phyloP scores from a whole-genome alignment of 2,113 vertebrate species.

The Brienomyrus longianalis region DNA sequence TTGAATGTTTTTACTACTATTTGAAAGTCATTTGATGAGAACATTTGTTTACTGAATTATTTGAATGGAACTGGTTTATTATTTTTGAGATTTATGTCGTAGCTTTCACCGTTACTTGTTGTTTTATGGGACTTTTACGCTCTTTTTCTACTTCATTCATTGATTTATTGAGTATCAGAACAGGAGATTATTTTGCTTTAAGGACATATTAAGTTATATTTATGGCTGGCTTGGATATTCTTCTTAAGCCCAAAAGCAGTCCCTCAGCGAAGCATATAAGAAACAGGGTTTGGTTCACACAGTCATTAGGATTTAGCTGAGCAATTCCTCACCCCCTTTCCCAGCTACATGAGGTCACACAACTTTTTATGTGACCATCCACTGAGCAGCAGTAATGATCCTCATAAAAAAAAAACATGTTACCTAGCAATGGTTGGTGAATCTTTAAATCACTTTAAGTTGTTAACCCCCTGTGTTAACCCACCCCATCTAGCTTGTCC shows the following conservation, averaged over 20 bases:
- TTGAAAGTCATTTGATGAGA: not conserved
- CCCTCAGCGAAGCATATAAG: not conserved
- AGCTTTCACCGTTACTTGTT: not conserved
- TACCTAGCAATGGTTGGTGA: not conserved
- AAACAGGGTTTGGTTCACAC: not conserved
- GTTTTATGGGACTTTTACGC: not conserved
- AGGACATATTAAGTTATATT: not conserved
- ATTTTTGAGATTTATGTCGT: not conserved
- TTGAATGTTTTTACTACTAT: conserved; percentile 9
- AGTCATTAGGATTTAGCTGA: not conserved
- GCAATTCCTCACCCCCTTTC: not conserved
- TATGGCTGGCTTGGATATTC: not conserved
- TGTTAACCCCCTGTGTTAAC: not conserved
- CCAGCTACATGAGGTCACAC: not conserved
- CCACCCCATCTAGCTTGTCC: conserved; percentile 65
- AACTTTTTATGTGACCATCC: not conserved
- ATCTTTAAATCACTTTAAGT: not conserved
- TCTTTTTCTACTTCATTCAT: not conserved
- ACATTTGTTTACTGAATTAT: not conserved
- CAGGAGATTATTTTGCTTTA: not conserved
- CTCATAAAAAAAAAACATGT: not conserved
- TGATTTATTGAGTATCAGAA: not conserved
- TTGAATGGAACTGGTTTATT: not conserved
- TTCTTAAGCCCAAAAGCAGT: not conserved
- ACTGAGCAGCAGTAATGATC: not conserved